Percentiles rank a stretch among this genome's conserved stretches.
Conservation (phyloP, 2,888 invertebrate species). For the Taenaris catops region DNA sequence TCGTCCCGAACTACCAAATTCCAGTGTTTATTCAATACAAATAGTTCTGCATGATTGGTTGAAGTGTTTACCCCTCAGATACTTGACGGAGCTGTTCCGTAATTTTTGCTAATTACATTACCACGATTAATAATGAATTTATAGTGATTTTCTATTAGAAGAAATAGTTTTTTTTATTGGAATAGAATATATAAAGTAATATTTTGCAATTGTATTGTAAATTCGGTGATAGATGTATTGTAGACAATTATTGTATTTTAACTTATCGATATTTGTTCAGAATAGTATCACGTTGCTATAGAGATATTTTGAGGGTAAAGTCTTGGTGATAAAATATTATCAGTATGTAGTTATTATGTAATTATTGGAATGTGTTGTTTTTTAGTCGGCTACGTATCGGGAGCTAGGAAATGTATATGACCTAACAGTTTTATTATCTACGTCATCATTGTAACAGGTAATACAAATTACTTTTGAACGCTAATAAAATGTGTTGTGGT, state of each 20-base stretch:
- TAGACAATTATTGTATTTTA: too few relatives aligned
- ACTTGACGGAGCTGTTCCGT: constrained; percentile 15
- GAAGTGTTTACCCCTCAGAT: constrained; percentile 8
- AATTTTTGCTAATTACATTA: too few relatives aligned
- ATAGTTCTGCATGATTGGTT: constrained; percentile 22
- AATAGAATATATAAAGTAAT: constrained; percentile 13
- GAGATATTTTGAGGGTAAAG: constrained; percentile 10
- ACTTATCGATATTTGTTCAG: too few relatives aligned
- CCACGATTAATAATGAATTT: too few relatives aligned
- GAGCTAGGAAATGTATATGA: constrained; percentile 37
- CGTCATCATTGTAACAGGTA: constrained; percentile 36
- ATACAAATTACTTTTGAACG: constrained; percentile 23
- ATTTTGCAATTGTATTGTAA: constrained; percentile 2
- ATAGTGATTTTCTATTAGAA: too few relatives aligned
- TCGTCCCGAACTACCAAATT: background rate
- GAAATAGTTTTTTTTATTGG: background rate
- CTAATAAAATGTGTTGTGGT: constrained; percentile 29
- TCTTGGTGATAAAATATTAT: constrained; percentile 14
- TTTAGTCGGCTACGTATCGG: constrained; percentile 37
- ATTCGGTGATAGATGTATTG: too few relatives aligned
- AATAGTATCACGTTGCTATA: constrained; percentile 8
- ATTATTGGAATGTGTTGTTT: constrained; percentile 29
- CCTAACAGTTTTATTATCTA: constrained; percentile 35
- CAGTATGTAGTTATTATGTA: constrained; percentile 23
- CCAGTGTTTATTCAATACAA: constrained; percentile 1